phyloP scores from a whole-genome alignment of 2,888 invertebrate species.

The Steromphala cineraria region DNA sequence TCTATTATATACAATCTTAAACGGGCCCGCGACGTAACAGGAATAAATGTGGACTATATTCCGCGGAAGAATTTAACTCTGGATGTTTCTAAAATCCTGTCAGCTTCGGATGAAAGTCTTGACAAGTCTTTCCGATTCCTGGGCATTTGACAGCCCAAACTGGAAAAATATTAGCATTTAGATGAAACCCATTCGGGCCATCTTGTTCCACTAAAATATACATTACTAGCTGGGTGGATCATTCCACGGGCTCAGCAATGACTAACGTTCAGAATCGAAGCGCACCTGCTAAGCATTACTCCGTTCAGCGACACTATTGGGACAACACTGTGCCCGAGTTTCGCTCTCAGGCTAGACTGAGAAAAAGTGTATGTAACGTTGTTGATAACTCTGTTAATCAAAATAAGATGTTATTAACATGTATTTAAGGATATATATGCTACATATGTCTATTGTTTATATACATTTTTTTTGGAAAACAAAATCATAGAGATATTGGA shows the following conservation, averaged over 20 bases:
- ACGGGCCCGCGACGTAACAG: not conserved
- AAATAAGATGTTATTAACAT: no score
- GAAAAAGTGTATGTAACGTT: no score
- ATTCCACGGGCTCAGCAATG: not conserved
- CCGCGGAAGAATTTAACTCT: not conserved
- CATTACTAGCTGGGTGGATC: not conserved
- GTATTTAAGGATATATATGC: no score
- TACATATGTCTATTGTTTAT: no score
- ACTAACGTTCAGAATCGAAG: not conserved
- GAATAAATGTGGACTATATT: not conserved
- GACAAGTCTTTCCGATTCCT: not conserved
- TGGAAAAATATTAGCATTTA: slow-evolving; percentile 1
- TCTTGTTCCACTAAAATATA: not conserved
- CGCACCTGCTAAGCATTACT: not conserved
- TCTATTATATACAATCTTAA: not conserved
- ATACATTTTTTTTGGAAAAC: no score
- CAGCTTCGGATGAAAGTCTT: not conserved
- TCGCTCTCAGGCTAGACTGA: not conserved
- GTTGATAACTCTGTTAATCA: no score
- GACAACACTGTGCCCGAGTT: not conserved
- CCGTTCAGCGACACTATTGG: not conserved
- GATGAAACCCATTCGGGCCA: not conserved
- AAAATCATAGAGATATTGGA: no score
- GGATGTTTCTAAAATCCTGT: not conserved
- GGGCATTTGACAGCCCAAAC: not conserved